Evolutionary conservation across 2,113 vertebrate species (phyloP), one percentile per base, ranked within the genome.

Genomic region (Nibea albiflora): DNA sequence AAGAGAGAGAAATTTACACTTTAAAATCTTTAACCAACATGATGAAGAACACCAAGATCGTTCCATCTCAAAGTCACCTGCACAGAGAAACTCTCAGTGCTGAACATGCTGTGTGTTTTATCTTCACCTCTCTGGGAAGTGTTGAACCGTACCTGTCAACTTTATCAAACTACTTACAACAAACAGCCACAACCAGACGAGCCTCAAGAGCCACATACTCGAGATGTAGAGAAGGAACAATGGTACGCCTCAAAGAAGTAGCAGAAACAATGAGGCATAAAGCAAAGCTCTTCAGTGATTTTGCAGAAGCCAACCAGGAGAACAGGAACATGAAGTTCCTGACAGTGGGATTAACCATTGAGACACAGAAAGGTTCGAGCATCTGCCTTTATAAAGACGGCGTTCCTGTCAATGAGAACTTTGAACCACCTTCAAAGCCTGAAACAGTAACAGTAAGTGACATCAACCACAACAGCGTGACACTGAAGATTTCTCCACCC

Each of bases 381-480:
- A 86, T 90, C 72, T 17, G 72, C 79, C 73, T 85, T 44, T 85
- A 87, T 17, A 16, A 87, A 60, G 74, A 64, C 0, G 65, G 79
- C 1, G 50, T 53, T 5, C 0, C 42, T 31, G 69, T 76, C 61
- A 78, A 0, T 50, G 31, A 81, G 9, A 67, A 85, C 81, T 91
- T 87, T 81, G 70, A 88, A 52, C 84, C 84, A 0, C 70, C 76
- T 53, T 90, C 88, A 68, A 87, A 77, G 22, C 84, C 88, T 76
- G 82, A 90, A 47, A 49, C 61, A 35, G 52, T 86, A 11, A 66
- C 63, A 1, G 66, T 0, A 1, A 58, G 15, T 2, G 75, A 88
- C 20, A 44, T 62, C 42, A 65, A 63, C 28, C 81, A 85, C 73
- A 53, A 81, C 79, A 88, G 67, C 46, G 81, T 88, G 80, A 91